These are phyloP conservation scores for Henricia sp. DNA, from an alignment of 53 echinoderm and acorn worm species.

Conservation along the genomic window DNA sequence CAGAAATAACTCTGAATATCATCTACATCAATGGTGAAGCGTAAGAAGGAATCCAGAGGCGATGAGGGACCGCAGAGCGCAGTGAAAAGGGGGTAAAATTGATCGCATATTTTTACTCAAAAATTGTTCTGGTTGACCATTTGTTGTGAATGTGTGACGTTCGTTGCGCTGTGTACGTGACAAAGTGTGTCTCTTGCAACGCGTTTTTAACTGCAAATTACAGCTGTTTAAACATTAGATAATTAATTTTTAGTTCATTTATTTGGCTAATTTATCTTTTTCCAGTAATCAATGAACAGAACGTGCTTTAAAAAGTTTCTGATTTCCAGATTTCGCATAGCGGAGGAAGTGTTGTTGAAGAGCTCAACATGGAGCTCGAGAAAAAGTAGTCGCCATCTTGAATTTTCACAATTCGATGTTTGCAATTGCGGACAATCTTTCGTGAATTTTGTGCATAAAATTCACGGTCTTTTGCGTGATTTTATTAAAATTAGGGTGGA, in stretches of 20 bases:
- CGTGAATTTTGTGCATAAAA: not conserved
- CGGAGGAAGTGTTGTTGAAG: conserved; percentile 34
- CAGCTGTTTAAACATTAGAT: too few species aligned
- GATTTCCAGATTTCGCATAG: not conserved
- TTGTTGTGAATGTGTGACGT: conserved; percentile 16
- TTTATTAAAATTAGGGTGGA: not conserved
- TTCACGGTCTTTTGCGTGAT: not conserved
- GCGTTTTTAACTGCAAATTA: too few species aligned
- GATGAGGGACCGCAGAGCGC: conserved; percentile 40
- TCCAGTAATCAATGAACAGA: too few species aligned
- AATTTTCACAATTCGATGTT: conserved; percentile 45
- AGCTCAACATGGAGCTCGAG: conserved; percentile 3
- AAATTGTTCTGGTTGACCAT: not conserved
- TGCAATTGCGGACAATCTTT: not conserved
- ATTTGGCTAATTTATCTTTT: too few species aligned
- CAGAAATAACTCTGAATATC: conserved; percentile 10
- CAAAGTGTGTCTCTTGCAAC: not conserved
- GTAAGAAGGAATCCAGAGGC: conserved; percentile 60
- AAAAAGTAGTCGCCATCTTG: conserved; percentile 71
- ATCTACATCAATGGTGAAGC: conserved; percentile 63
- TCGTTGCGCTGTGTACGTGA: not conserved
- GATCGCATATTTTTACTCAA: conserved; percentile 7
- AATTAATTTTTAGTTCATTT: too few species aligned
- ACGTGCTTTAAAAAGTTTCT: not conserved
- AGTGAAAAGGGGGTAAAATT: conserved; percentile 65